phyloP scores from a whole-genome alignment of 2,113 vertebrate species.

The Hystrix cristata region DNA sequence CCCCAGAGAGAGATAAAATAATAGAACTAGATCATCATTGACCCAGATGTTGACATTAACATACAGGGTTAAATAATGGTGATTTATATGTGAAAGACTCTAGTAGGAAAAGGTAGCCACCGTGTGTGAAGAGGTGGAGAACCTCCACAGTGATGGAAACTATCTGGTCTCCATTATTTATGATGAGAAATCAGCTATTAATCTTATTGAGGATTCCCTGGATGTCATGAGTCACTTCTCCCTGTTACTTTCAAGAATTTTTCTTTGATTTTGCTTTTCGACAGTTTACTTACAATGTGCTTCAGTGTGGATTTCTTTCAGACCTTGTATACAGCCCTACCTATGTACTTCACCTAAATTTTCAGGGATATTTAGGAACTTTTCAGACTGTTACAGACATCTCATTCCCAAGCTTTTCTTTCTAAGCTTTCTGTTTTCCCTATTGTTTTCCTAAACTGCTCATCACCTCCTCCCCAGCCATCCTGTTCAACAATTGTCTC shows the following conservation, averaged over 20 bases:
- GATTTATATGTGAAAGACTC: background rate
- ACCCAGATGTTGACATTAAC: background rate
- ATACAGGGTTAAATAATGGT: background rate
- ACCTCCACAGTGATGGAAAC: background rate
- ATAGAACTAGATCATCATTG: background rate
- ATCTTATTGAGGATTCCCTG: background rate
- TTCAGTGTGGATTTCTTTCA: background rate
- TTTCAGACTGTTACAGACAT: background rate
- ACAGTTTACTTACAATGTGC: background rate
- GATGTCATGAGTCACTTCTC: background rate
- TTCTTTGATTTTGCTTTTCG: background rate
- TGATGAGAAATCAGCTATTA: background rate
- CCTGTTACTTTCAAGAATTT: conserved; percentile 1
- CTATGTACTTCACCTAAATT: background rate
- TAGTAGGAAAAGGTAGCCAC: background rate
- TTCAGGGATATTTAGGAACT: background rate
- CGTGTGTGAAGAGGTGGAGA: background rate
- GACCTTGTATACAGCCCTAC: background rate
- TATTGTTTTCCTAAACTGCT: background rate
- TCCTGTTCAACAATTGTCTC: background rate
- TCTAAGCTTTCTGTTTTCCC: background rate
- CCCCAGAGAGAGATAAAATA: background rate
- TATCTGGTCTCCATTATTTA: background rate
- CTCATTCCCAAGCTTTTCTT: background rate
- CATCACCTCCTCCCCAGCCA: background rate